These are phyloP conservation scores for Chironomus tepperi DNA, from an alignment of 1,140 invertebrate species.

Conservation along the genomic window DNA sequence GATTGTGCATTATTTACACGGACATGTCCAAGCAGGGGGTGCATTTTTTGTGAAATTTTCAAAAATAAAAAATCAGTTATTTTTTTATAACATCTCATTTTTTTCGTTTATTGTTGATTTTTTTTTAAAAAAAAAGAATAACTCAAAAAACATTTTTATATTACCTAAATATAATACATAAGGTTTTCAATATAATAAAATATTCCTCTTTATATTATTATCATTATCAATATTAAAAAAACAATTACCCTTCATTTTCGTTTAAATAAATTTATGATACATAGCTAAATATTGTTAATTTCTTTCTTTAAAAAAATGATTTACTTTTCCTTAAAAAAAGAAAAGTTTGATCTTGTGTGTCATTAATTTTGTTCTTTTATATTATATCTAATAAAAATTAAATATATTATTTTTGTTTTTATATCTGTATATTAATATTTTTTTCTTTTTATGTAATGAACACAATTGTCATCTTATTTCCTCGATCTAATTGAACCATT, in stretches of 20 bases:
- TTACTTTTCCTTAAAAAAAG: background rate
- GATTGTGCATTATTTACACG: no score
- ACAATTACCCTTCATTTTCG: background rate
- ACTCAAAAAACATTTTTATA: background rate
- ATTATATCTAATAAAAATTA: conserved; percentile 7
- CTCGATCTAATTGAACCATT: conserved; percentile 5
- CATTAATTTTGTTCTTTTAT: background rate
- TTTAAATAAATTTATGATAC: background rate
- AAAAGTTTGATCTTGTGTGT: background rate
- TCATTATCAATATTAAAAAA: background rate
- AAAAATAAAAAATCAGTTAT: background rate
- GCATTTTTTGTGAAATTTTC: no score
- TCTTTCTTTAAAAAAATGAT: background rate
- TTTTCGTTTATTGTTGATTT: background rate
- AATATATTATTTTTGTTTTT: background rate
- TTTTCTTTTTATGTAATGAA: conserved; percentile 2
- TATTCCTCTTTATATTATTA: background rate
- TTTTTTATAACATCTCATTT: background rate
- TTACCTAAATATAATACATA: background rate
- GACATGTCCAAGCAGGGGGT: no score
- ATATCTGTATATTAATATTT: background rate
- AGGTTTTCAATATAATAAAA: background rate
- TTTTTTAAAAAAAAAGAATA: background rate
- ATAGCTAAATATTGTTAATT: background rate
- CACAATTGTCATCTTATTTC: background rate